These are phyloP conservation scores for Brachirus orientalis DNA, from an alignment of 2,113 vertebrate genomes.

Conservation along the genomic window DNA sequence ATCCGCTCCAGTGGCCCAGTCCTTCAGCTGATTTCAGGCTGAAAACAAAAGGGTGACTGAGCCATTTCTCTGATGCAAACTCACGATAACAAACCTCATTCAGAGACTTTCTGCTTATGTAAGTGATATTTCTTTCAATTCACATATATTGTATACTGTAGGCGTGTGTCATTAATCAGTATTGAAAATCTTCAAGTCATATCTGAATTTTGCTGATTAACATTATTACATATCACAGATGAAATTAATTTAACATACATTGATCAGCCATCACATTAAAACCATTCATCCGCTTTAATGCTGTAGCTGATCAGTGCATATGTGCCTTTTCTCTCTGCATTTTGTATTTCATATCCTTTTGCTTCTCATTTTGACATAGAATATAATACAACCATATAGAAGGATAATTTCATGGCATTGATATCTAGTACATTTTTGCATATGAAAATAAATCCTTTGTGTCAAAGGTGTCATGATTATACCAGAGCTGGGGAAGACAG, in stretches of 20 bases:
- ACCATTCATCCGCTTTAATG: no score
- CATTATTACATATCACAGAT: not conserved
- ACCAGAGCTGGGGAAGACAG: not conserved
- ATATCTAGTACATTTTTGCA: no score
- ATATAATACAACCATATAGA: no score
- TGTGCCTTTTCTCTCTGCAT: no score
- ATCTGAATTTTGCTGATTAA: no score
- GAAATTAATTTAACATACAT: not conserved
- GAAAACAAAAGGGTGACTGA: conserved; percentile 57
- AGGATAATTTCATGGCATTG: no score
- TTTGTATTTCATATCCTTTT: no score
- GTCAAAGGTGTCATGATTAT: no score
- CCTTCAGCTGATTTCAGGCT: conserved; percentile 43
- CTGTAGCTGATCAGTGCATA: no score
- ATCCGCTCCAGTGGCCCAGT: conserved; percentile 40
- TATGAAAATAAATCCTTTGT: no score
- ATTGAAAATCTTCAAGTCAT: not conserved
- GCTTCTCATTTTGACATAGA: no score
- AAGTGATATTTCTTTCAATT: not conserved
- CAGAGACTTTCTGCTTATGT: conserved; percentile 2
- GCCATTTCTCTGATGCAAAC: conserved; percentile 33
- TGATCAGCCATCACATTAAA: no score
- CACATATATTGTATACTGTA: not conserved
- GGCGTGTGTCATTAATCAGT: not conserved
- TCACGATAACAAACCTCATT: conserved; percentile 21